Base-by-base conservation (phyloP, 2,113 vertebrate genomes). In the Silurus asotus region DNA sequence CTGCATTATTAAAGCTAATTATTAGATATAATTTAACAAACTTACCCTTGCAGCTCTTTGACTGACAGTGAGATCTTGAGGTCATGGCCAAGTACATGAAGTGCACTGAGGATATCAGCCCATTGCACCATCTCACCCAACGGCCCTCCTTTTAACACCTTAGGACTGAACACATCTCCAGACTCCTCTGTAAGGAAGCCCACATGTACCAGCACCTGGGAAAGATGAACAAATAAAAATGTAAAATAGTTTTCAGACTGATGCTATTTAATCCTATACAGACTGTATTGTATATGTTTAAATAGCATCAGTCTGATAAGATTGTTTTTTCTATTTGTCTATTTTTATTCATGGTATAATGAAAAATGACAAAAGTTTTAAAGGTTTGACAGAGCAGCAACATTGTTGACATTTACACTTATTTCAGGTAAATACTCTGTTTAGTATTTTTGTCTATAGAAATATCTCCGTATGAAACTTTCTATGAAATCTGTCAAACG, bases 101-200 rank as follows among this genome's bases (percentile, higher is more conserved):
- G 97, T 8, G 96, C 93, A 0, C 97, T 96, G 88, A 99, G 93
- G 89, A 99, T 98, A 93, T 99, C 98, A 0, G 98, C 98, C 98
- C 98, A 99, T 89, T 99, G 98, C 89, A 99, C 98, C 98, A 99
- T 98, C 95, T 99, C 98, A 0, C 98, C 98, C 91, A 99, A 92
- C 0, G 98, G 98, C 1, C 98, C 98, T 0, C 98, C 98, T 88
- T 99, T 99, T 90, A 99, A 95, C 88, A 99, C 98, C 87, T 97
- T 95, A 0, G 97, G 97, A 83, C 97, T 99, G 95, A 99, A 99
- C 51, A 99, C 97, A 0, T 99, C 98, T 45, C 98, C 98, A 0
- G 98, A 98, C 93, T 99, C 97, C 92, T 99, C 98, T 0, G 98
- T 99, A 93, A 99, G 94, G 92, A 99, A 99, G 88, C 98, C 98